Evolutionary conservation across 2,888 invertebrate species (phyloP).

Genomic region (Tenthredo notha): DNA sequence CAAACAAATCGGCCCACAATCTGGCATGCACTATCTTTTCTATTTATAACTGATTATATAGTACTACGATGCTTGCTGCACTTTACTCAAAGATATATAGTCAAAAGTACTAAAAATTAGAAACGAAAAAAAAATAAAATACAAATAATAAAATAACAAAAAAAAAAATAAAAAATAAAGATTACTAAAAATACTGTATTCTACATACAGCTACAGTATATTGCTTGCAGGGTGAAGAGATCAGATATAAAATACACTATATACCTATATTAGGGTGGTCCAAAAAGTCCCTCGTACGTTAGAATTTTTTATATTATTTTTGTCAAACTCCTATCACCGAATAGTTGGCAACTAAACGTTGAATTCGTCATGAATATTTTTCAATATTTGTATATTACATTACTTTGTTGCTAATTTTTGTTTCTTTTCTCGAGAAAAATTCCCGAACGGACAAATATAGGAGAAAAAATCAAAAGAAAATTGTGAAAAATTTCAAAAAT

Average conservation of each 20-base stretch:
- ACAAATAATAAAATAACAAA: too few species aligned
- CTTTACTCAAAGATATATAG: not conserved
- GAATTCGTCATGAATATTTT: not conserved
- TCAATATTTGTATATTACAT: not conserved
- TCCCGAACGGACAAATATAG: too few species aligned
- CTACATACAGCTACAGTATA: slow-evolving; percentile 26
- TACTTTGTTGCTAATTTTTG: too few species aligned
- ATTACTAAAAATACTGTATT: not conserved
- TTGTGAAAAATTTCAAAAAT: too few species aligned
- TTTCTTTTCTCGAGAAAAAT: too few species aligned
- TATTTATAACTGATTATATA: not conserved
- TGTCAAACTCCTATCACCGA: not conserved
- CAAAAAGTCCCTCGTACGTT: not conserved
- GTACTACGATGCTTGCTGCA: slow-evolving; percentile 9
- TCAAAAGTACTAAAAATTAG: slow-evolving; percentile 3
- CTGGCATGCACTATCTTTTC: not conserved
- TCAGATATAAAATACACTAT: slow-evolving; percentile 11
- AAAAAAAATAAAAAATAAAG: slow-evolving; percentile 17
- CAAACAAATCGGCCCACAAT: not conserved
- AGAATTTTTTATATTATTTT: not conserved
- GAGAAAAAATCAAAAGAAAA: too few species aligned
- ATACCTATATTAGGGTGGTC: slow-evolving; percentile 3
- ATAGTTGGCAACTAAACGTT: not conserved
- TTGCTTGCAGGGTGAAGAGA: not conserved
- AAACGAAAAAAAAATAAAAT: not conserved